Evolutionary conservation across 1,140 invertebrate genomes (phyloP), one percentile per base, ranked within the genome.

Genomic region (Proctacanthus coquilletti): DNA sequence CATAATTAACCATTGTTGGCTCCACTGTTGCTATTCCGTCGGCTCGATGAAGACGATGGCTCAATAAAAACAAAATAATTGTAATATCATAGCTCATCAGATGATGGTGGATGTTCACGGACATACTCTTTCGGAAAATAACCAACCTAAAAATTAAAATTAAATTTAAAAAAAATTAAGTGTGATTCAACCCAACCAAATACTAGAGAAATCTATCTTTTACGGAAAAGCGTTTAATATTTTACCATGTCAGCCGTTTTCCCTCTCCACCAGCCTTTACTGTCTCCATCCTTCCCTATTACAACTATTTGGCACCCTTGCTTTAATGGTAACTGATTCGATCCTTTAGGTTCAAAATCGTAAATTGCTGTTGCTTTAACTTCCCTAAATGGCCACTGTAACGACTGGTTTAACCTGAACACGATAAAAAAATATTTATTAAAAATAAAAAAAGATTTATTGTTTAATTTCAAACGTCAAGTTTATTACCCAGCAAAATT

Each of bases 201-300:
- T 3, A 18, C 14, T 27, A 15, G 1, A 37, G 18, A 39, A 21
- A 21, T 25, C 13, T 44, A 40, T 21, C 18, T 20, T 9, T 2
- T 34, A 17, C 4, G 5, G 4, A 4, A 30, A 13, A 30, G n/a
- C 18, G 14, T 9, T 13, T 35, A 18, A 5, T 13, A 21, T 4
- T 40, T 49, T 51, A 71, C 72, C 57, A 65, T 66, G 47, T 77
- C 70, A 31, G 69, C 69, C 33, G 76, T 70, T 50, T 74, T 71
- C 21, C 81, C 81, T 45, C 82, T 82, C 80, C 80, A 84, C 80
- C 80, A 85, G 37, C 81, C 81, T 51, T 77, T 79, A 45, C 76
- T 71, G 50, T 78, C 77, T 14, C 80, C 80, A 48, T 78, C 75
- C 53, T 82, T 82, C 42, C 76, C 80, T 13, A 82, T 58, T 17